Evolutionary conservation across 2,888 invertebrate genomes (phyloP).

Genomic region (Cryptocephalus primarius): DNA sequence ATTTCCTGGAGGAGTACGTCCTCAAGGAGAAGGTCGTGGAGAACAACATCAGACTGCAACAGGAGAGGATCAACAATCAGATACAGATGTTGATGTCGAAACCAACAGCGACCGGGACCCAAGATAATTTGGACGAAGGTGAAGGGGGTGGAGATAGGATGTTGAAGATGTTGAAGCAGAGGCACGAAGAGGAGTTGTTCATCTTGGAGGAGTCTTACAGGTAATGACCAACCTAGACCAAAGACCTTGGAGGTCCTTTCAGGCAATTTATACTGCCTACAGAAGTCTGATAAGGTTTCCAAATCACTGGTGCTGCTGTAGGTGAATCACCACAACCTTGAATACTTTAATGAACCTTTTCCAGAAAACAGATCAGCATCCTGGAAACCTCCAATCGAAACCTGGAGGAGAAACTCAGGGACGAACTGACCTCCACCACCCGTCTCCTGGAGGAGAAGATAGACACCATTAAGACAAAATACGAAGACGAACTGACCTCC

Average conservation of each 20-base stretch:
- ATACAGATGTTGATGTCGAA: conserved; percentile 41
- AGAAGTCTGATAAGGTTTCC: no score
- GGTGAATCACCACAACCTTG: no score
- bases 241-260: no score
- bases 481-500: conserved; percentile 24
- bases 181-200: conserved; percentile 51
- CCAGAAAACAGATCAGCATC: conserved; percentile 47
- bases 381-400: conserved; percentile 45
- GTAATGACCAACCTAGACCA: no score
- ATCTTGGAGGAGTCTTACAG: conserved; percentile 53
- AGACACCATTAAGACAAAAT: conserved; percentile 21
- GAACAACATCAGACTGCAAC: conserved; percentile 46
- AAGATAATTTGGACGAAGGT: conserved; percentile 19
- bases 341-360: no score
- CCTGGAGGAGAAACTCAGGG: conserved; percentile 48
- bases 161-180: conserved; percentile 37
- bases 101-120: not conserved
- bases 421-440: conserved; percentile 43
- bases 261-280: no score
- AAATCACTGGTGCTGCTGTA: no score
- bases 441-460: conserved; percentile 44
- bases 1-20: conserved; percentile 44
- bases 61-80: conserved; percentile 49
- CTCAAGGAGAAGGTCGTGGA: conserved; percentile 48
- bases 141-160: conserved; percentile 26